Base-by-base conservation (phyloP, 1,140 invertebrate genomes). In the Anastatus disparis region DNA sequence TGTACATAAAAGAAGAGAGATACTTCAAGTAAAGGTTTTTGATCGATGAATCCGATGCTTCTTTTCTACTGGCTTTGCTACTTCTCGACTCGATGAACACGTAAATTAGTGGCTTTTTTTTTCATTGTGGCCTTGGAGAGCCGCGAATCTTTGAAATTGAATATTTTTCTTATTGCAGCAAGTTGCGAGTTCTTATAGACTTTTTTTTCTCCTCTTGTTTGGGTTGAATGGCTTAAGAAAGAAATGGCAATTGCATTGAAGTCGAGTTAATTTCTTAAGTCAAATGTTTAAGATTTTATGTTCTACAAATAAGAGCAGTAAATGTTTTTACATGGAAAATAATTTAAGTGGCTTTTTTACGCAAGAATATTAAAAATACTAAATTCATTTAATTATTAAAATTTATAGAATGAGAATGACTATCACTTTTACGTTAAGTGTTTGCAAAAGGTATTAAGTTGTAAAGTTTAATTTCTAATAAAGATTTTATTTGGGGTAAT, bases 201-300 rank as follows among this genome's bases (percentile, higher is more conserved):
- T 62, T 7, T 40, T n/a, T 22, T n/a, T n/a, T 10, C 42, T 17
- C n/a, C 10, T 53, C 13, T n/a, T 27, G 10, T 44, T 52, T 17
- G 17, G 13, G 15, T 55, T 55, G 2, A 64, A 38, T 24, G 29
- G 20, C 22, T 26, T 6, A 31, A 2, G 46, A 22, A 64, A 53
- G 8, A 40, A 40, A 17, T 24, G 13, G 62, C 31, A 26, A 53
- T 52, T 20, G 26, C 26, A 64, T 64, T 40, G 31, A 35, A 40
- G 48, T 52, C 56, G 6, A 50, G 20, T 20, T 53, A 53, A 64
- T 55, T 65, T 12, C 15, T 31, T 7, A 3, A 29, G 46, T 71
- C 55, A 44, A 64, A 64, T 64, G 38, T 17, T n/a, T 26, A 15
- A 61, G 70, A 61, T 70, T 73, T 62, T 40, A 38, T 70, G 27